Conservation (phyloP, 2,797 vertebrate species). For the Acanthurus tractus region DNA sequence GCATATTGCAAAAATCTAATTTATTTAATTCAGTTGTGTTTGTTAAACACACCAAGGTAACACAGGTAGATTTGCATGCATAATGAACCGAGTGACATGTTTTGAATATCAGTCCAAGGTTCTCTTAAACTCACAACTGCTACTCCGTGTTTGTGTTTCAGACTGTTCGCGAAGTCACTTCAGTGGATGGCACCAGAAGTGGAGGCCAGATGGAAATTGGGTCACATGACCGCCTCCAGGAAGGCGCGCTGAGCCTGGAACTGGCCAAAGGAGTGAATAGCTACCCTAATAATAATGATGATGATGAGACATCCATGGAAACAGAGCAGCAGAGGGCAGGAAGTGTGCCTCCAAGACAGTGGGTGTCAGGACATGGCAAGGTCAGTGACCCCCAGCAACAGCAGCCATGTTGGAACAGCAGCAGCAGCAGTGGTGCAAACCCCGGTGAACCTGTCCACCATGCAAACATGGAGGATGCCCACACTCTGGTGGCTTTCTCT, state of each 20-base stretch:
- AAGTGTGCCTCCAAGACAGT: slow-evolving; percentile 72
- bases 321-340: slow-evolving; percentile 75
- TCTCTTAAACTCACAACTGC: slow-evolving; percentile 37
- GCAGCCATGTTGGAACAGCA: slow-evolving; percentile 76
- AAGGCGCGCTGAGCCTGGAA: slow-evolving; percentile 91
- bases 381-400: slow-evolving; percentile 76
- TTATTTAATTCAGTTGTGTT: neutral
- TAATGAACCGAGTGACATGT: neutral
- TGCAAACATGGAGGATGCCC: slow-evolving; percentile 92
- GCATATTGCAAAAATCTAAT: neutral
- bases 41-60: neutral
- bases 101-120: neutral
- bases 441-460: slow-evolving; percentile 76
- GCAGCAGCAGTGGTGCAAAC: slow-evolving; percentile 53
- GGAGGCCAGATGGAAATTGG: slow-evolving; percentile 99
- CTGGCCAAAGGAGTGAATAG: slow-evolving; percentile 91
- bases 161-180: slow-evolving; percentile 91
- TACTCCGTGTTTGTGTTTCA: slow-evolving; percentile 74
- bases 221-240: slow-evolving; percentile 95
- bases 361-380: slow-evolving; percentile 79
- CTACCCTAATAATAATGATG: slow-evolving; percentile 66
- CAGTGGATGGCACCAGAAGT: slow-evolving; percentile 98
- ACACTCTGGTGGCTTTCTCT: slow-evolving; percentile 94
- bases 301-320: slow-evolving; percentile 78
- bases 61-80: slow-evolving; percentile 1